Evolutionary conservation across 2,113 vertebrate species (phyloP), one percentile per base, ranked within the genome.

Genomic region (Epinephelus lanceolatus): DNA sequence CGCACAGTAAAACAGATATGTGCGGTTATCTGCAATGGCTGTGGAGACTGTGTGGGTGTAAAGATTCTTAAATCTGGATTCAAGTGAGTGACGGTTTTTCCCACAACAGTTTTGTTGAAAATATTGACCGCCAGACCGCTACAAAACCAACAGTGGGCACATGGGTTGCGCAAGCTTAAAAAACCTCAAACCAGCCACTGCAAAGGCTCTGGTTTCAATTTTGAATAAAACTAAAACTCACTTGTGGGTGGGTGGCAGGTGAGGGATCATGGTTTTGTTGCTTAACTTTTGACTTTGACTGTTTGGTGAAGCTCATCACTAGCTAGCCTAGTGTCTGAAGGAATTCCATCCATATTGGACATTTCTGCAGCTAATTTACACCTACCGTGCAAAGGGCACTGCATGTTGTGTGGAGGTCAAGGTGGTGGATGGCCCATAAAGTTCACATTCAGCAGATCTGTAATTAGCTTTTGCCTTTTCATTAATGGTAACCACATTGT

Each of bases 1-100:
- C 18, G 2, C 14, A 47, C 13, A 51, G 67, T 10, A 40, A 33
- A 76, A 37, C 13, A 66, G 53, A 65, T 40, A 23, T 19, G 59
- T 57, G 17, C 27, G 51, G 60, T 51, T 55, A 65, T 66, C 13
- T 80, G 33, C 15, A 14, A 68, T 55, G 69, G 33, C 47, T 76
- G 5, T 37, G 49, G 27, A 61, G 27, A 19, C 2, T 61, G 30
- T 71, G 14, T 65, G 55, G 11, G 21, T 55, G 23, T 25, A 14
- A 49, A 62, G 14, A 63, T 53, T 56, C 11, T 17, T 11, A 25
- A 33, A 17, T 23, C 19, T 49, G 11, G 14, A 71, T 52, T 63
- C 4, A 65, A 61, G 9, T n/a, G 4, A 59, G 12, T 73, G 6
- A 66, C 15, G 8, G 27, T 27, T 61, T 80, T 67, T 19, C 42